Evolutionary conservation across 2,113 vertebrate species (phyloP).

Genomic region (Tetrao urogallus): DNA sequence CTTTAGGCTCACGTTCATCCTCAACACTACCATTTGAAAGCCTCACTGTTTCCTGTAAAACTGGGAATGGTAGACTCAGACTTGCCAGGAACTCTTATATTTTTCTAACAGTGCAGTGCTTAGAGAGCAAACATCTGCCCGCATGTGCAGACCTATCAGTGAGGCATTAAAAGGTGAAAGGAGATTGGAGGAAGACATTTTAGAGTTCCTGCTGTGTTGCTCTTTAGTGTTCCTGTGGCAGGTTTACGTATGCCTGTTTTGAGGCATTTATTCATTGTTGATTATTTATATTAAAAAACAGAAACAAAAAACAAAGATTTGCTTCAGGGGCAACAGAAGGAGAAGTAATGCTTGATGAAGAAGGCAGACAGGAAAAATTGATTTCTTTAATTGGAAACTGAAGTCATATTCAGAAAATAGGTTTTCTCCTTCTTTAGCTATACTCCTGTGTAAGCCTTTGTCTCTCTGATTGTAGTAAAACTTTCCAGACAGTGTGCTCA

Average conservation of each 20-base stretch:
- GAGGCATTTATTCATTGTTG: neutral
- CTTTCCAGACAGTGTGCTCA: fast-evolving
- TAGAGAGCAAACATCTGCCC: neutral
- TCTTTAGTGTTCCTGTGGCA: neutral
- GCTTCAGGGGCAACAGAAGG: neutral
- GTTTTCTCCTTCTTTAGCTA: neutral
- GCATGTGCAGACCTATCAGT: neutral
- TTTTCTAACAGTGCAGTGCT: neutral
- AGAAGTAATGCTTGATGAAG: neutral
- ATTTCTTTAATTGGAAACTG: neutral
- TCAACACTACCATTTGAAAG: neutral
- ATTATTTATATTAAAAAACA: neutral
- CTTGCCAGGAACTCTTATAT: neutral
- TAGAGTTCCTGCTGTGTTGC: neutral
- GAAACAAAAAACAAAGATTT: neutral
- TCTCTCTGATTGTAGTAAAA: neutral
- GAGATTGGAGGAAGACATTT: neutral
- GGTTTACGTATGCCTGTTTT: neutral
- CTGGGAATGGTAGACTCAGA: neutral
- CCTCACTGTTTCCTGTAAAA: neutral
- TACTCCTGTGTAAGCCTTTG: neutral
- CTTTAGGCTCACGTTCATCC: neutral
- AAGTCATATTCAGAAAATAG: neutral
- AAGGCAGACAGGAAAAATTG: neutral
- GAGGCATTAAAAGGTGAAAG: neutral